Base-by-base conservation (phyloP, 2,797 vertebrate genomes). In the Mormyrus proboscirostris region DNA sequence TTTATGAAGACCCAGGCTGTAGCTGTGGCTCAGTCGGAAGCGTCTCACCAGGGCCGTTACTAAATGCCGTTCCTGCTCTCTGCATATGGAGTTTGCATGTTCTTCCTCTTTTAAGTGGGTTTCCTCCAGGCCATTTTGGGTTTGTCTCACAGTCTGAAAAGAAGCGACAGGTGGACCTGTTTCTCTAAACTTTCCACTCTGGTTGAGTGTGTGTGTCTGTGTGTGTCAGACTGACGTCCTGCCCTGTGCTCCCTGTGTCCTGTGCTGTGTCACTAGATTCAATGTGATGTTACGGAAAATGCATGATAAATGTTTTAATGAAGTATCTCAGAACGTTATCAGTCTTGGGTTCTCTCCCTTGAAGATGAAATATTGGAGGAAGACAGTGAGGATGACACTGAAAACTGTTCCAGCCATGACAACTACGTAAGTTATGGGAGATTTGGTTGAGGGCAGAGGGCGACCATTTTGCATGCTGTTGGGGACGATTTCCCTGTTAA, bases 311-410 rank as follows among this genome's bases (percentile, higher is more conserved):
- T 59, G 19, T 59, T 59, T 25, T 29, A 33, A 69, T 25, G 12
- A 76, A 76, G 69, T 41, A 76, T 38, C 6, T 5, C 33, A 41
- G 14, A 76, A 41, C 14, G 12, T 73, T 73, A 73, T 73, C 88
- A 90, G 89, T 87, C 88, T 88, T 22, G 44, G 88, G 16, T 91
- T 85, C 91, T 7, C 5, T 90, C 14, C 16, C 50, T 85, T 49
- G 50, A 55, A 91, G 85, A 93, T 95, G 96, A 92, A 89, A 93
- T 94, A 92, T 93, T 90, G 86, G 96, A 96, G 91, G 95, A 97
- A 41, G 95, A 96, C n/a, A 92, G 89, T 51, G 96, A 97, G 0
- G 95, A 95, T 51, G 96, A 97, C 9, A n/a, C 47, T 4, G 94
- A 95, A 90, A 93, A 91, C 0, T 95, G 96, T 51, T 16, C 93